Evolutionary conservation across 2,113 vertebrate species (phyloP), one percentile per base, ranked within the genome.

Genomic region (Strix aluco): DNA sequence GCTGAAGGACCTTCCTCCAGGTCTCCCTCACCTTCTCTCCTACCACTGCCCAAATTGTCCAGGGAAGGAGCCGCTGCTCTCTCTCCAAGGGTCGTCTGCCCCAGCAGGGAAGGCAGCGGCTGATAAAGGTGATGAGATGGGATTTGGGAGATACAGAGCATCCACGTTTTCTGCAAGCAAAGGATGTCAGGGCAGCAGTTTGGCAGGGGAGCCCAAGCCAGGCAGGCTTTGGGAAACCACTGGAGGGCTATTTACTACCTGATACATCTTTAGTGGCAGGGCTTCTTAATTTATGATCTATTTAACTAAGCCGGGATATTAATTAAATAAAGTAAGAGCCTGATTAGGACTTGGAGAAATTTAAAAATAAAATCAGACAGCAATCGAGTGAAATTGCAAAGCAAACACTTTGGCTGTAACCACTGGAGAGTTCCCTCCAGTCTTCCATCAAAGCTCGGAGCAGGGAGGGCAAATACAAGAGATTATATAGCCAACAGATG

Each of bases 321-420:
- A 98, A 98, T 98, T 98, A 98, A 98, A 98, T 97, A 98, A 97
- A 98, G 96, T 92, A 93, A 94, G 96, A 97, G 97, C 87, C 95
- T 98, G 98, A 97, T 98, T 97, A 98, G 97, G 96, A 97, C 97
- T 97, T 74, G 92, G 59, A 96, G 96, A 97, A 95, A 98, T 90
- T 92, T 94, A 94, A 98, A 97, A 96, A 94, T 95, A 94, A 95
- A 97, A 97, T 97, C 94, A 97, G 96, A 94, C 95, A 88, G 96
- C 96, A 84, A 95, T 81, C 20, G 81, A 61, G 96, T 11, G 58
- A 97, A 98, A 98, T 73, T 96, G 97, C 98, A 97, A 98, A 98
- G 98, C 98, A 98, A 98, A 98, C 97, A 98, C 97, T 98, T 97
- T 67, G 96, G 78, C 90, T 96, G 91, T 89, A 98, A 90, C 96